Evolutionary conservation across 2,113 vertebrate genomes (phyloP), one percentile per base, ranked within the genome.

Genomic region (Cyprinodon variegatus): DNA sequence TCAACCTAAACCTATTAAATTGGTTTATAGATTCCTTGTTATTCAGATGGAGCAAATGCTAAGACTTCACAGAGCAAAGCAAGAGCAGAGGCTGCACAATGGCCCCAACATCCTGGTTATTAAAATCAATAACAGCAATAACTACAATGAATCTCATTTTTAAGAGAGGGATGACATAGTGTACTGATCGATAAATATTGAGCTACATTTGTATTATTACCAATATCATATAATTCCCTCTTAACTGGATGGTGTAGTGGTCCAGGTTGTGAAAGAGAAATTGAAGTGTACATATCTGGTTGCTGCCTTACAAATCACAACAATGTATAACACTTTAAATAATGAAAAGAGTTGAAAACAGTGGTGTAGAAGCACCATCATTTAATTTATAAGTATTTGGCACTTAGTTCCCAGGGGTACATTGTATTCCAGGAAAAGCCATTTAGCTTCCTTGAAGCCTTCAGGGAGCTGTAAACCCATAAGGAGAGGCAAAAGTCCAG

Each of bases 121-220:
- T 93, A 90, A 94, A 93, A 94, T 94, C 93, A 93, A 94, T 93
- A 93, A 75, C 70, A 77, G 89, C 88, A 93, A 94, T 93, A 94
- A 93, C 84, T 84, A 87, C 89, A 91, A 93, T 94, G 88, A 70
- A 90, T 92, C 89, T 91, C 71, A 73, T 86, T 88, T 87, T 89
- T 86, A 83, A 83, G 73, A 88, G 79, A 80, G 70, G 61, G 68
- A 65, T 45, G 40, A 90, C 87, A 87, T 60, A 83, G 83, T 79
- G 70, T 29, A 13, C 29, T 3, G 81, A 72, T 93, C 91, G 63
- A 94, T 92, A 77, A 75, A 78, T 91, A 94, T 92, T 76, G 92
- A 94, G 85, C 89, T 87, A 88, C 89, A 92, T 93, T 89, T 91
- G 89, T 86, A 90, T 90, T 91, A 93, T 89, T 90, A 80, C 86